Evolutionary conservation across 1,140 invertebrate species (phyloP), one percentile per base, ranked within the genome.

Genomic region (Sinella curviseta): DNA sequence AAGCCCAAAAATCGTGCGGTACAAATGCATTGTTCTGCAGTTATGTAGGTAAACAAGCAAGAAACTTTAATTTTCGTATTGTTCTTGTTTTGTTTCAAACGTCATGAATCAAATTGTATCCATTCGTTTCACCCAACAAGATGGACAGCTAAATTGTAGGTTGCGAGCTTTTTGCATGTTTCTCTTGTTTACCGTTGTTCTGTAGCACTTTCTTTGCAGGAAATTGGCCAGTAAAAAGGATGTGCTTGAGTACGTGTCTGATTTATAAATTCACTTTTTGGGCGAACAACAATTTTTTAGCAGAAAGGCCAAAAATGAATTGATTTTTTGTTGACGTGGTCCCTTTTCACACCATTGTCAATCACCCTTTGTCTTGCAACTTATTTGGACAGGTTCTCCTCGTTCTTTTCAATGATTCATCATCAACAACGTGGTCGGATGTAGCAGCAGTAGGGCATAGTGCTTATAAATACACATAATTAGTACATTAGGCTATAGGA

Each of bases 161-260:
- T 60, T 60, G 12, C 55, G 55, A 24, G 24, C 24, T 60, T 24
- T 60, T 60, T 60, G 55, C 12, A 60, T n/a, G n/a, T n/a, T n/a
- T n/a, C n/a, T n/a, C n/a, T n/a, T n/a, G n/a, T n/a, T n/a, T n/a
- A n/a, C n/a, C n/a, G n/a, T n/a, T n/a, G n/a, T n/a, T n/a, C n/a
- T n/a, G n/a, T n/a, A n/a, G n/a, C n/a, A n/a, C n/a, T n/a, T n/a
- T n/a, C n/a, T n/a, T 60, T 60, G 55, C 3, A 60, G 55, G 55
- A 60, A 60, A 60, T 60, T 60, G 55, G n/a, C 24, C 55, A 60
- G 55, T 24, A n/a, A 60, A 60, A 60, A 60, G 55, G 55, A 60
- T 60, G 55, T 24, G 14, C 55, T 17, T 60, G 14, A 14, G 14
- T 24, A 60, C 12, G 24, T 60, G 55, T 24, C n/a, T n/a, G n/a